Conservation (phyloP, 1,140 invertebrate genomes). For the Platyscapa corneri region DNA sequence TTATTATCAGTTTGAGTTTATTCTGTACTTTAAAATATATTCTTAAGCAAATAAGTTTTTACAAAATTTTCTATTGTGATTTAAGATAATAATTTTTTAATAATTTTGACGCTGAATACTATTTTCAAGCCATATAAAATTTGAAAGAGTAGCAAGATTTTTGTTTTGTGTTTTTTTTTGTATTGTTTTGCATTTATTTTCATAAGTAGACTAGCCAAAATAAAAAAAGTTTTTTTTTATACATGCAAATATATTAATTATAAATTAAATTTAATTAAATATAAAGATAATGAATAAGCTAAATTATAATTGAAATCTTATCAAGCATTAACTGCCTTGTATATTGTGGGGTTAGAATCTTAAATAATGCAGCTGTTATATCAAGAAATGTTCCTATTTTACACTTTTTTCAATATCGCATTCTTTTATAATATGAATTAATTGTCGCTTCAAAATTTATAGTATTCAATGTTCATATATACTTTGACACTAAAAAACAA, state of each 20-base stretch:
- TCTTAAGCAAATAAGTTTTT: background rate
- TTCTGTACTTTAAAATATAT: constrained; percentile 23
- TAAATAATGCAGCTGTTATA: constrained; percentile 43
- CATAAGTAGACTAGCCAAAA: background rate
- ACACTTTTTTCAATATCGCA: constrained; percentile 42
- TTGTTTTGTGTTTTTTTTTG: constrained; percentile 14
- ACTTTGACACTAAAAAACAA: constrained; percentile 32
- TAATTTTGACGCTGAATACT: constrained; percentile 30
- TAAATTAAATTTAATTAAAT: background rate
- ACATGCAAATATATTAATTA: background rate
- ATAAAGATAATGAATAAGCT: background rate
- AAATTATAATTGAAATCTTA: background rate
- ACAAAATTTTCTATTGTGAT: constrained; percentile 25
- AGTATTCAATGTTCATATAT: constrained; percentile 42
- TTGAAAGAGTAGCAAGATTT: background rate
- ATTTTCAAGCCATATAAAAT: background rate
- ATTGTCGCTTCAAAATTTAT: constrained; percentile 29
- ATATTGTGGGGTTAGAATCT: constrained; percentile 1
- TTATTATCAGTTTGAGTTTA: constrained; percentile 12
- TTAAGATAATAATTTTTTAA: constrained; percentile 22
- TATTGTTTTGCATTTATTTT: constrained; percentile 41
- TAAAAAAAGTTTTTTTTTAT: background rate
- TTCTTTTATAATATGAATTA: constrained; percentile 35
- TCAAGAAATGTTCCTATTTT: constrained; percentile 38
- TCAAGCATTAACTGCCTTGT: constrained; percentile 21